A percentile compares a stretch with the other conserved stretches of the same genome.
Conservation (phyloP, 2,797 vertebrate genomes). For the Graptemys geographica region DNA sequence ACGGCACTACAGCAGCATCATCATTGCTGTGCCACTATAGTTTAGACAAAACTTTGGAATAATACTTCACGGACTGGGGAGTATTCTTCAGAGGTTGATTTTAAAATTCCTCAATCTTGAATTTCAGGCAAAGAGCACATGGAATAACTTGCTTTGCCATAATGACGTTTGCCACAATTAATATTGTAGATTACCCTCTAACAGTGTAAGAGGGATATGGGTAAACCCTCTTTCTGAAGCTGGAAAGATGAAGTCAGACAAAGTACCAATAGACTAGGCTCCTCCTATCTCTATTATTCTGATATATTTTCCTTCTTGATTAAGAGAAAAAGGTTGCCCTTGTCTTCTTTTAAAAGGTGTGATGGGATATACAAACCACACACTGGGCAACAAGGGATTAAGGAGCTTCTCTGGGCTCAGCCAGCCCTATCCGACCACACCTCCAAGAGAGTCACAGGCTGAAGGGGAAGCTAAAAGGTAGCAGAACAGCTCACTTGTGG, state of each 20-base stretch:
- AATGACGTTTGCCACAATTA: neutral
- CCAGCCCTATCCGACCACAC: too few relatives aligned
- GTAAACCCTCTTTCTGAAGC: neutral
- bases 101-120: neutral
- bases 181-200: neutral
- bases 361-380: neutral
- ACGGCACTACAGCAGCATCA: neutral
- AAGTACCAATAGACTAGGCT: neutral
- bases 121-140: neutral
- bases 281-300: neutral
- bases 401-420: neutral
- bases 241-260: neutral
- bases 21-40: neutral
- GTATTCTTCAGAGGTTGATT: neutral
- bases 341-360: neutral
- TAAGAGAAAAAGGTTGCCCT: neutral
- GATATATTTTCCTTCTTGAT: neutral
- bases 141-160: neutral
- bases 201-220: fast-evolving
- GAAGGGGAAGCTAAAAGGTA: too few relatives aligned
- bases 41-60: neutral
- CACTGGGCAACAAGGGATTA: neutral
- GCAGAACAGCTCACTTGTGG: too few relatives aligned
- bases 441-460: too few relatives aligned
- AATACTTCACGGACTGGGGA: neutral